phyloP scores from a whole-genome alignment of 2,888 invertebrate species.

The Celastrina argiolus region DNA sequence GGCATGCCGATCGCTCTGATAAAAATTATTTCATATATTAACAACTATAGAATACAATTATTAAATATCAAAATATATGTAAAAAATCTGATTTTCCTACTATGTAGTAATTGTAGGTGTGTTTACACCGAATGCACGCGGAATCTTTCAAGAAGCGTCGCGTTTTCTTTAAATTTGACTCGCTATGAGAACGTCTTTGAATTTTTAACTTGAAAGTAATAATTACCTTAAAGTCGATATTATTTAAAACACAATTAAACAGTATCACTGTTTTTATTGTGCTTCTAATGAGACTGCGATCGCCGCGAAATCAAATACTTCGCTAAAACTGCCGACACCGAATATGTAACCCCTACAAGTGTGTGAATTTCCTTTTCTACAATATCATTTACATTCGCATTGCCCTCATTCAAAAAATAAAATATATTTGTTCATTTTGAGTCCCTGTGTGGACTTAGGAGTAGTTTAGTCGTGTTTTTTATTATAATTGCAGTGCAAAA shows the following conservation, averaged over 20 bases:
- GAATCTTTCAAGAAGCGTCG: neutral
- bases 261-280: neutral
- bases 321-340: conserved; percentile 12
- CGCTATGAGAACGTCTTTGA: neutral
- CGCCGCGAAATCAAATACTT: conserved; percentile 19
- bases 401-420: conserved; percentile 8
- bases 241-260: neutral
- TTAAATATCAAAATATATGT: neutral
- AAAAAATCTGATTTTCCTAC: neutral
- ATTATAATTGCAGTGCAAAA: neutral
- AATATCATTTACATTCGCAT: conserved; percentile 21
- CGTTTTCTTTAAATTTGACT: neutral
- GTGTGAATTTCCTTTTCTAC: conserved; percentile 22
- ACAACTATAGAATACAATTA: neutral
- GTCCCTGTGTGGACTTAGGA: neutral
- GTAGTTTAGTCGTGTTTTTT: neutral
- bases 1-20: no score
- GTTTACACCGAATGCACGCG: neutral
- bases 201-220: neutral
- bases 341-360: conserved; percentile 21
- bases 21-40: neutral
- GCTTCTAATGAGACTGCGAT: conserved; percentile 1
- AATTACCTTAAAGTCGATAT: neutral
- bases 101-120: neutral
- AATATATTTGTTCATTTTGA: conserved; percentile 10